Evolutionary conservation across 2,113 vertebrate genomes (phyloP), one percentile per base, ranked within the genome.

Genomic region (Epinephelus moara): DNA sequence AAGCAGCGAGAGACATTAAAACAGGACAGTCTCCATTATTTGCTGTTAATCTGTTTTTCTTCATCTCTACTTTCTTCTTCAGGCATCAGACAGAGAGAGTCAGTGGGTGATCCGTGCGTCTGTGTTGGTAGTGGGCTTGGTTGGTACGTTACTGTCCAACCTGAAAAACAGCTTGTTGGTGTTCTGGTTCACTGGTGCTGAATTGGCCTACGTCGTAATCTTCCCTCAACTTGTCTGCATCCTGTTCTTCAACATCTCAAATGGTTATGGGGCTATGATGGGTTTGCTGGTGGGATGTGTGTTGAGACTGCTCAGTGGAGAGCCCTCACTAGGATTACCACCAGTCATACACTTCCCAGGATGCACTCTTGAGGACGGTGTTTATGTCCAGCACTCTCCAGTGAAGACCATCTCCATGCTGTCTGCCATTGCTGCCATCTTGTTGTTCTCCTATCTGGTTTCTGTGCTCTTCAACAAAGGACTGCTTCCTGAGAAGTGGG

Each of bases 221-320:
- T 95, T 96, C 63, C 94, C 96, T 6, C 96, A 96, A 77, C 91
- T 96, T 21, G 84, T 93, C 74, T 96, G 94, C 0, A 87, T 79
- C 18, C 78, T 92, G 6, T 92, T 90, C 0, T 18, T 82, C 71
- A 80, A 91, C 19, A 40, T 78, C 67, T 94, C 94, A 0, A 45
- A 45, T 12, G 42, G 42, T 45, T 45, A 45, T 8, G 42, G 42
- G 11, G 42, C 42, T 45, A 8, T 45, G 2, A 45, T 45, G 42
- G 42, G 42, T 12, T 45, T 45, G 8, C 42, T 45, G 11, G 11
- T 45, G 8, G 42, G 42, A 45, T 9, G 8, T 45, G 42, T 45
- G 9, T 45, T 45, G 9, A 45, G 42, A 45, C 42, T 45, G 42
- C 42, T 45, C 42, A 45, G 42, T 12, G 42, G 42, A 45, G 42